Conservation (phyloP, 1,140 invertebrate species). For the Platyscapa corneri region DNA sequence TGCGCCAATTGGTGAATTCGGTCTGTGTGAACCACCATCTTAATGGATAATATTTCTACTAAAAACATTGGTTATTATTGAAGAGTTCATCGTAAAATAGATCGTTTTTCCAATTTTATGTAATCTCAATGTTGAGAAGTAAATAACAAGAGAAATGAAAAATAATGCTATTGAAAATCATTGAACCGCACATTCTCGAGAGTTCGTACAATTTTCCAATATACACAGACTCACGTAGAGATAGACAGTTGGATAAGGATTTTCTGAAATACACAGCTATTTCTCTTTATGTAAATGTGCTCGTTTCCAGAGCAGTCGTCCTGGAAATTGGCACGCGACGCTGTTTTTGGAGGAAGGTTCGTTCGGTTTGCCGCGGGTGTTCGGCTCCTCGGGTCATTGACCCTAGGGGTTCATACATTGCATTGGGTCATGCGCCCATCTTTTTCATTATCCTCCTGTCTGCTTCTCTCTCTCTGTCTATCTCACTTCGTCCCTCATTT, state of each 20-base stretch:
- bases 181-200: not conserved
- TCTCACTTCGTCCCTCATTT: not conserved
- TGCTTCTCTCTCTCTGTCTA: too few relatives aligned
- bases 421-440: not conserved
- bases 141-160: not conserved
- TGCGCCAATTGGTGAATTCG: not conserved
- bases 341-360: not conserved
- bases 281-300: slow-evolving; percentile 50
- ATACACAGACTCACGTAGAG: not conserved
- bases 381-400: not conserved
- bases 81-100: not conserved
- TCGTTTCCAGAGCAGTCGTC: slow-evolving; percentile 24
- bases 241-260: slow-evolving; percentile 23
- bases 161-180: slow-evolving; percentile 29
- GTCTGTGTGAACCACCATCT: not conserved
- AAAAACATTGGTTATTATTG: not conserved
- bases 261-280: slow-evolving; percentile 23
- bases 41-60: not conserved
- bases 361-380: not conserved
- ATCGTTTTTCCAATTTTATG: not conserved
- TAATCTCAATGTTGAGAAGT: not conserved
- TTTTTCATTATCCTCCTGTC: not conserved
- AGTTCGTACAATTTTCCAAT: not conserved
- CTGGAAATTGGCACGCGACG: slow-evolving; percentile 41
- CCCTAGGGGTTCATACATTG: not conserved